Evolutionary conservation across 2,797 vertebrate species (phyloP).

Genomic region (Darevskia mixta): DNA sequence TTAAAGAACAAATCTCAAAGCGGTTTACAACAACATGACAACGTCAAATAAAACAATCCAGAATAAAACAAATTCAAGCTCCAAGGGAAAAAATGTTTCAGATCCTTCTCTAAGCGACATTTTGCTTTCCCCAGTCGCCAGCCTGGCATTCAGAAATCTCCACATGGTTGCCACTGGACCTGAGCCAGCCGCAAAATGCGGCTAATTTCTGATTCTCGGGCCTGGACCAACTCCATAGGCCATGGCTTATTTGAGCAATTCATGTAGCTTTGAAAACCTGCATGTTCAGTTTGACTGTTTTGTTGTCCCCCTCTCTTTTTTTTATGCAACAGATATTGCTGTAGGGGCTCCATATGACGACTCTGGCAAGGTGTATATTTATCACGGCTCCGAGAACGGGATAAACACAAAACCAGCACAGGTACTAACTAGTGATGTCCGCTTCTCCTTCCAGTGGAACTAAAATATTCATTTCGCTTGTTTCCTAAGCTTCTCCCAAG

Average conservation of each 20-base stretch:
- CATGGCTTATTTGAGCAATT: neutral
- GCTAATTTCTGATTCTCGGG: too few species aligned
- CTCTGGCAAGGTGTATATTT: conserved; percentile 91
- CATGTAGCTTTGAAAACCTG: conserved; percentile 6
- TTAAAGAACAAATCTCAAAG: too few species aligned
- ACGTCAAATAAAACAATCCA: too few species aligned
- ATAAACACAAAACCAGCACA: conserved; percentile 89
- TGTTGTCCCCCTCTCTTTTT: conserved; percentile 32
- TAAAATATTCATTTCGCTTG: neutral
- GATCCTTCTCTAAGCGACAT: too few species aligned
- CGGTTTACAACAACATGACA: too few species aligned
- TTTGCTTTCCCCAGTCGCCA: too few species aligned
- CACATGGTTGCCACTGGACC: too few species aligned
- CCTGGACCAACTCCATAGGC: conserved; percentile 8
- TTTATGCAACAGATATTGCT: conserved; percentile 87
- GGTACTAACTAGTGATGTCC: conserved; percentile 75
- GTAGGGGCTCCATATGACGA: conserved; percentile 93
- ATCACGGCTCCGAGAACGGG: conserved; percentile 89
- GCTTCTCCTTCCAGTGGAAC: neutral
- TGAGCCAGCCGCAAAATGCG: too few species aligned
- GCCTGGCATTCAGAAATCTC: too few species aligned
- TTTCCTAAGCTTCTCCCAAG: neutral
- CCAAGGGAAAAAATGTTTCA: neutral
- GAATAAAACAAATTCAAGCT: neutral
- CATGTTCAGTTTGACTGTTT: conserved; percentile 42